Evolutionary conservation across 2,797 vertebrate genomes (phyloP), one percentile per base, ranked within the genome.

Genomic region (Rhynchonycteris naso): DNA sequence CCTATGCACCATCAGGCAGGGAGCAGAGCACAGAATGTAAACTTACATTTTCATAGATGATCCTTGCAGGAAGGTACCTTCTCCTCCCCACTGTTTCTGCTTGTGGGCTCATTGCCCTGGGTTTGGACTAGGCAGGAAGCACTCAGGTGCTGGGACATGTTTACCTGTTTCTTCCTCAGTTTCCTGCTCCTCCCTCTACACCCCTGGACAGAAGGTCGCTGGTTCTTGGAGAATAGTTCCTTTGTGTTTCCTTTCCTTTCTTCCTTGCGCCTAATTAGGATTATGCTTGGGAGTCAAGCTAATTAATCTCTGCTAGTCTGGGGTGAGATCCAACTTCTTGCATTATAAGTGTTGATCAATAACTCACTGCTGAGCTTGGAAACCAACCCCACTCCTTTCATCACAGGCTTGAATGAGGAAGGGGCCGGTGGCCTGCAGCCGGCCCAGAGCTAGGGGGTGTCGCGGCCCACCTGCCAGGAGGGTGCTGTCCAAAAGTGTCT

Each of bases 201-300:
- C 30, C 56, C 47, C 56, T 47, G 84, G 81, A 80, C 90, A 88
- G 86, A 80, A 93, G 87, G 80, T 54, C 8, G 56, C 66, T 52
- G 50, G 71, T 68, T 92, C 74, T 56, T 5, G 28, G 35, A 97
- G 90, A 97, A 96, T 81, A 69, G 90, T 75, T 85, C 88, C 94
- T 93, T 96, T 97, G 96, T 97, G 87, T 79, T 94, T 69, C 33
- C 61, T 83, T 90, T 93, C 72, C 85, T 96, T 97, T 96, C 95
- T 97, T 96, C 95, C 79, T 69, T 69, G 78, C 50, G 78, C 95
- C 96, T 97, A 97, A 97, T 97, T 96, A 96, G 95, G 94, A 88
- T 95, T 80, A 91, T 71, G 93, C 79, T 90, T 95, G 96, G 90
- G 96, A 97, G 93, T 88, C 87, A 92, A 88, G 88, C 94, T 96